Base-by-base conservation (phyloP, 2,113 vertebrate genomes). In the Otus sunia region DNA sequence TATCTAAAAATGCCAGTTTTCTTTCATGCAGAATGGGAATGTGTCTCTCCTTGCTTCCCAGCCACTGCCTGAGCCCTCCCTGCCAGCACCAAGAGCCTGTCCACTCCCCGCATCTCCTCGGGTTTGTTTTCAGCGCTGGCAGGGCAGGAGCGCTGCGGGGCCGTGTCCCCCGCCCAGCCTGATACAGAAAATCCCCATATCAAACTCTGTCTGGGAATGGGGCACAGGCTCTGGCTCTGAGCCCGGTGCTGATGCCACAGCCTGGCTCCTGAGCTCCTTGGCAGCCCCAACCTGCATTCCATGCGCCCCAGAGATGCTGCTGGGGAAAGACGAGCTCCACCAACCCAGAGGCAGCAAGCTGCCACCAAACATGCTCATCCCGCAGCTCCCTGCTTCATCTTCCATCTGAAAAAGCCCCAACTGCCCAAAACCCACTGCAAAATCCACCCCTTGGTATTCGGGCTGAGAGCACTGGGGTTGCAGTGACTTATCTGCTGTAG, bases 61-160 rank as follows among this genome's bases (percentile, higher is more conserved):
- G 58, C 45, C 14, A 37, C 39, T 0, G 0, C 8, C 29, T 34
- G 32, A 11, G n/a, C n/a, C 15, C 37, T 36, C 26, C 19, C 39
- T 62, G 53, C 32, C 47, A 55, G n/a, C 19, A 18, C 36, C n/a
- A 67, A 22, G 64, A 77, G n/a, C 76, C 39, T 55, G 4, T 68
- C 29, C 10, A 43, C 62, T 41, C 52, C 34, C 29, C 21, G 4
- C 0, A 1, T 39, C 32, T n/a, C 66, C 53, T 26, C 0, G 0
- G 41, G 15, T 52, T 49, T 29, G 20, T 45, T 88, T 63, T 50
- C 50, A 67, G 83, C 1, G 0, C 59, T 49, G 71, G 19, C 52
- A 62, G 59, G 59, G n/a, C 52, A 43, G 52, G 14, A 77, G 47
- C 0, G 0, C 19, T 0, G 5, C 9, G 26, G 22, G 12, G 4